These are phyloP conservation scores for Rhinopithecus roxellana DNA, from an alignment of 2,113 vertebrate species.

Conservation along the genomic window DNA sequence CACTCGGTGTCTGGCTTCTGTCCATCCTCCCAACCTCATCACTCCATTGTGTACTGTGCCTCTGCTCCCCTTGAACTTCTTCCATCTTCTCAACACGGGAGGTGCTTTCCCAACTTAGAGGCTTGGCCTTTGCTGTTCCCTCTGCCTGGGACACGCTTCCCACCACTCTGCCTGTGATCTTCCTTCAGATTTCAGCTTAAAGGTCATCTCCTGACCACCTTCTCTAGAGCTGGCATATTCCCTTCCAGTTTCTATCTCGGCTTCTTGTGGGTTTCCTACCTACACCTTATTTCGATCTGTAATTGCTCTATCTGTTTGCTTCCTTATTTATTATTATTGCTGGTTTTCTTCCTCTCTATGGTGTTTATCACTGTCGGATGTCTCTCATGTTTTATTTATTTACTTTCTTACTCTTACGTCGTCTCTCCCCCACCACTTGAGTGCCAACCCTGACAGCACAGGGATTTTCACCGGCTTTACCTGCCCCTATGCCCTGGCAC, in stretches of 20 bases:
- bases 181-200: not conserved
- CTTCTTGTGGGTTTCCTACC: not conserved
- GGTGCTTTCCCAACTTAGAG: not conserved
- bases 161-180: not conserved
- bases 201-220: not conserved
- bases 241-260: not conserved
- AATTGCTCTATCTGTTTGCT: not conserved
- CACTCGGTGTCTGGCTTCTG: fast-evolving
- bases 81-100: fast-evolving
- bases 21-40: not conserved
- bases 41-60: fast-evolving
- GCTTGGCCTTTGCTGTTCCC: not conserved
- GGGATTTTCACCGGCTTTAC: too few relatives aligned
- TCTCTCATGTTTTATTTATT: not conserved
- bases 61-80: not conserved
- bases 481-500: not conserved
- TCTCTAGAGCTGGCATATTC: not conserved
- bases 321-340: not conserved
- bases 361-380: fast-evolving
- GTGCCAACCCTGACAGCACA: not conserved
- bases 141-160: not conserved
- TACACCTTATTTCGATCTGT: not conserved
- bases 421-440: not conserved
- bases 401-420: not conserved
- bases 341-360: not conserved